Base-by-base conservation (phyloP, 2,797 vertebrate species). In the Bufotes viridis region DNA sequence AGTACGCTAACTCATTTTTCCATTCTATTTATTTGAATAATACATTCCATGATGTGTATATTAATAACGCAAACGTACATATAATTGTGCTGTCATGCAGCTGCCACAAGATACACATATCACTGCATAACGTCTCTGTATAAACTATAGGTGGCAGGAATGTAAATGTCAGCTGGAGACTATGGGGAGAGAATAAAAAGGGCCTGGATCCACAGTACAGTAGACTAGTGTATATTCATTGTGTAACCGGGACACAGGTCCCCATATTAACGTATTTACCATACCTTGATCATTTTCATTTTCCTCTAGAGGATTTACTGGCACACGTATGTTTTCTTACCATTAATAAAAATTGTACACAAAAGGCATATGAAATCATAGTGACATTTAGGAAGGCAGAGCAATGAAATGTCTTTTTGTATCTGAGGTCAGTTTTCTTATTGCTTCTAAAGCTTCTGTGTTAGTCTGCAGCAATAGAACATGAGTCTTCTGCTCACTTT, bases 271-370 rank as follows among this genome's bases (percentile, higher is more conserved):
- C 51, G 82, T 87, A 82, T 87, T 82, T 87, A 85, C 84, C 74
- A 78, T 53, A 11, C 34, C 42, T 65, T 22, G 7, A 63, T 85
- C 65, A 65, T 85, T 78, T 78, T 60, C 67, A 78, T 85, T 85
- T 78, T 78, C 60, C 60, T 65, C 51, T 67, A 72, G 34, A 57
- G 81, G 81, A 83, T 83, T 78, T 85, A 53, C 34, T 78, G 72
- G 11, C 72, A 78, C 58, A 76, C 67, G 49, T 76, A 85, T 85
- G 69, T 78, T 78, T 85, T 85, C 42, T 78, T 85, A 85, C 72
- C 74, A 78, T 78, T 85, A 85, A 85, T 85, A 85, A 85, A 85
- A 63, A 85, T 55, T 78, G 84, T 51, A 42, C 70, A 75, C 22
- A 76, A 76, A 76, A 85, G 58, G 58, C 83, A 51, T 78, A 67